These are phyloP conservation scores for Excalfactoria chinensis DNA, from an alignment of 2,113 vertebrate genomes.

Conservation along the genomic window DNA sequence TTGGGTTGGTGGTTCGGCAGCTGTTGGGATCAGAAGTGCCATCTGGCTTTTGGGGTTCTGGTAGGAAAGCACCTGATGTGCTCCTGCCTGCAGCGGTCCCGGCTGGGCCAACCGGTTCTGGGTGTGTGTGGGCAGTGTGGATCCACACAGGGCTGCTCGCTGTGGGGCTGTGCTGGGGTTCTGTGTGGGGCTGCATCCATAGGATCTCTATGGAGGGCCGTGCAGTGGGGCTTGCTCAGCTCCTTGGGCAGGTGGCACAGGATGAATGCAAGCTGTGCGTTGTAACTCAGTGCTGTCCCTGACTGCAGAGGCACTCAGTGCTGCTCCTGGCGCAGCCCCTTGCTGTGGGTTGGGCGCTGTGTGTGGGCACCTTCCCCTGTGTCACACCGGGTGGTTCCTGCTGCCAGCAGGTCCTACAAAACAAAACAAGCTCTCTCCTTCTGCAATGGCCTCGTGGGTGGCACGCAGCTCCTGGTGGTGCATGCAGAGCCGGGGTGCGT, in stretches of 20 bases:
- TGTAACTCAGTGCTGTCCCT: slow-evolving; percentile 19
- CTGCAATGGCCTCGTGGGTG: not conserved
- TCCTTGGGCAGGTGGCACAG: not conserved
- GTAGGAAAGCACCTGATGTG: accelerated
- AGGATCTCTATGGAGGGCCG: accelerated
- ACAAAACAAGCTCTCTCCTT: not conserved
- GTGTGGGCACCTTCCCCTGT: not conserved
- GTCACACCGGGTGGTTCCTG: not conserved
- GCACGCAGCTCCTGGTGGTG: not conserved
- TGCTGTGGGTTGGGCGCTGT: accelerated
- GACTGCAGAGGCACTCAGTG: not conserved
- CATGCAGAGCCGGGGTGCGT: not conserved
- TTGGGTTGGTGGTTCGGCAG: slow-evolving; percentile 29
- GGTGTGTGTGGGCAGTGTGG: not conserved
- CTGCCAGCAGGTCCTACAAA: slow-evolving; percentile 6
- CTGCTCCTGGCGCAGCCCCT: accelerated
- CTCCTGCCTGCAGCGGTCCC: not conserved
- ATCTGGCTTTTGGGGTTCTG: not conserved
- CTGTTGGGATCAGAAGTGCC: slow-evolving; percentile 46
- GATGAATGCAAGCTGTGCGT: slow-evolving; percentile 8
- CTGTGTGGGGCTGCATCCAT: not conserved
- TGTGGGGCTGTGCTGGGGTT: not conserved
- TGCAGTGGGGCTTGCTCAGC: slow-evolving; percentile 4
- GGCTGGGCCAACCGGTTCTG: not conserved
- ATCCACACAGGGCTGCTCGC: not conserved